Base-by-base conservation (phyloP, 2,113 vertebrate genomes). In the Zonotrichia leucophrys region DNA sequence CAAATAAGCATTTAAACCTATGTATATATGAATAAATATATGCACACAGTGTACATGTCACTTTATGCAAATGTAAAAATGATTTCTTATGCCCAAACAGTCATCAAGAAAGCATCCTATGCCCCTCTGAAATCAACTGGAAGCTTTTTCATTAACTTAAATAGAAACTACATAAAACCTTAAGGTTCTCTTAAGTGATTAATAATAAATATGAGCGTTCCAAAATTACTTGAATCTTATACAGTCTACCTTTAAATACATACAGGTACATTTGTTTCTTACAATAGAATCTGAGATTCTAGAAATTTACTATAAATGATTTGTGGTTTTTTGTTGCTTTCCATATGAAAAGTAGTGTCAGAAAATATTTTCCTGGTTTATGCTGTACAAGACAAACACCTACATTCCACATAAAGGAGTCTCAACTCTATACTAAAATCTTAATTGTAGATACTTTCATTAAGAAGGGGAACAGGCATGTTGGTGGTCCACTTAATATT, bases 271-370 rank as follows among this genome's bases (percentile, higher is more conserved):
- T 28, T 56, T 80, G 13, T 68, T 73, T 44, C 11, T 62, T 28
- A 14, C 19, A n/a, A 15, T 30, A 39, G 8, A 81, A 67, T 49
- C 4, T 22, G 28, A 50, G 21, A 58, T 52, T 74, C 27, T 63
- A 67, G 30, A 83, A 74, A 62, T 67, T 62, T 16, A 15, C 3
- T 39, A 7, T 7, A 55, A 75, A 63, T 42, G 35, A 28, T 18
- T 7, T 10, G 19, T 7, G 7, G 4, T 0, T 1, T 31, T 16
- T 37, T 25, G 5, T 31, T 64, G 5, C 4, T 62, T 80, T 83
- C 39, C 4, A 74, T 55, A 68, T 52, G 3, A 52, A 73, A 92
- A 69, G 37, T 24, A 28, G 1, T 39, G 3, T 47, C n/a, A 82
- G 14, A 87, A 84, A 79, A n/a, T 79, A 80, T 41, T 59, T 30